A percentile compares a stretch with the other conserved stretches of the same genome.
These are phyloP conservation scores for Gallinago paraguaiae DNA, from an alignment of 2,113 vertebrate species.

Conservation along the genomic window DNA sequence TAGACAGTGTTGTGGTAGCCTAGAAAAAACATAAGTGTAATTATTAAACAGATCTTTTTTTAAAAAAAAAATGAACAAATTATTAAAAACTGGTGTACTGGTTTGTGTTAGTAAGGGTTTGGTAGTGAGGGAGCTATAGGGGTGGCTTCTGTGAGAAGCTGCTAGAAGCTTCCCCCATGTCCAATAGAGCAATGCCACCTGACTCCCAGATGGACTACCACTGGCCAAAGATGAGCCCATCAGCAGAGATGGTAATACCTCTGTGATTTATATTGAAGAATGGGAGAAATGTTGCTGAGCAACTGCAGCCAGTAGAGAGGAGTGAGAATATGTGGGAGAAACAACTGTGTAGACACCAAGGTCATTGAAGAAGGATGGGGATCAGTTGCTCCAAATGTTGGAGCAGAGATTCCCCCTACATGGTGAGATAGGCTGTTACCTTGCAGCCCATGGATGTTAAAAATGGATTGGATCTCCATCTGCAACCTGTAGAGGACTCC, in stretches of 20 bases:
- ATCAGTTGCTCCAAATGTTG: rapidly evolving
- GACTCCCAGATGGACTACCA: rapidly evolving
- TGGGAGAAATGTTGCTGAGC: background rate
- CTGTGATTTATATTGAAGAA: background rate
- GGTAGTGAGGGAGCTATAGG: rapidly evolving
- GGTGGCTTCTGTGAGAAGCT: background rate
- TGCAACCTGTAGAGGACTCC: background rate
- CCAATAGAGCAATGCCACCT: background rate
- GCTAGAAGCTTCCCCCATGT: rapidly evolving
- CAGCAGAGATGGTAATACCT: rapidly evolving
- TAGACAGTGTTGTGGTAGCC: background rate
- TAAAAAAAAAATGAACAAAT: background rate
- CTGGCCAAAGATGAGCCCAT: rapidly evolving
- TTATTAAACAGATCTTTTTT: background rate
- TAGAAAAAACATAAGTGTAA: rapidly evolving
- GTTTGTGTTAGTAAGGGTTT: background rate
- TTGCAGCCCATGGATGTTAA: background rate
- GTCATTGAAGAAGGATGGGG: background rate
- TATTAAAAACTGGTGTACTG: background rate
- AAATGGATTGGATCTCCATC: background rate
- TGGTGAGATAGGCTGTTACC: too few species aligned
- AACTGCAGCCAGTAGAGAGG: background rate
- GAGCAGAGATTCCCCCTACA: background rate
- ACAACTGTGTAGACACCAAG: background rate
- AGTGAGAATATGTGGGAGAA: background rate